A percentile compares a stretch with the other conserved stretches of the same genome.
These are phyloP conservation scores for Lasaia peninsularis DNA, from an alignment of 1,140 invertebrate species.

Conservation along the genomic window DNA sequence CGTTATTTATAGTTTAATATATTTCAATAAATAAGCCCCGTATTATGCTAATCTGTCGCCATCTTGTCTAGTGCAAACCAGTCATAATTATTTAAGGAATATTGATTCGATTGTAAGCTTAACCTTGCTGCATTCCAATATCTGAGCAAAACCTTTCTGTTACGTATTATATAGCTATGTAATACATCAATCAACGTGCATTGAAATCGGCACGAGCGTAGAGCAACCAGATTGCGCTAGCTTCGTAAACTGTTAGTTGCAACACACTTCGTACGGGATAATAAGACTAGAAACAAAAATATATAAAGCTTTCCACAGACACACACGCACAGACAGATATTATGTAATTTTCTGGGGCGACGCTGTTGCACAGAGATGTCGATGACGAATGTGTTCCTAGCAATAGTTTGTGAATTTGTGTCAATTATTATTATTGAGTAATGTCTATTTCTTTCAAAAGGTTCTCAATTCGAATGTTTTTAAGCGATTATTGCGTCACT, in stretches of 20 bases:
- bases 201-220: conserved; percentile 5
- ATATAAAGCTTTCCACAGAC: conserved; percentile 7
- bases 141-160: conserved; percentile 2
- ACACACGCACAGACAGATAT: no score
- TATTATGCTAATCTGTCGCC: conserved; percentile 9
- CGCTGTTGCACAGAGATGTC: neutral
- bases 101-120: conserved; percentile 6
- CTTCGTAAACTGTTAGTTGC: conserved; percentile 3
- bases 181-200: conserved; percentile 2
- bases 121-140: conserved; percentile 9
- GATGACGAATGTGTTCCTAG: neutral
- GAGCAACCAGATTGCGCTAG: conserved; percentile 2
- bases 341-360: conserved; percentile 1
- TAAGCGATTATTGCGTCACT: no score
- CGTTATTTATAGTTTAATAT: neutral
- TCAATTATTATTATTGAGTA: no score
- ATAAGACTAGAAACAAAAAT: conserved; percentile 10
- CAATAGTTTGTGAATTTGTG: no score
- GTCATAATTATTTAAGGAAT: conserved; percentile 11
- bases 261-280: neutral
- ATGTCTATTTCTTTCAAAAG: no score
- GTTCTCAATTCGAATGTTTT: no score
- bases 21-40: conserved; percentile 5
- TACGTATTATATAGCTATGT: conserved; percentile 6
- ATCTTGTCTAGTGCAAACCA: conserved; percentile 5